Conservation (phyloP, 2,113 vertebrate species). For the Neomonachus schauinslandi region DNA sequence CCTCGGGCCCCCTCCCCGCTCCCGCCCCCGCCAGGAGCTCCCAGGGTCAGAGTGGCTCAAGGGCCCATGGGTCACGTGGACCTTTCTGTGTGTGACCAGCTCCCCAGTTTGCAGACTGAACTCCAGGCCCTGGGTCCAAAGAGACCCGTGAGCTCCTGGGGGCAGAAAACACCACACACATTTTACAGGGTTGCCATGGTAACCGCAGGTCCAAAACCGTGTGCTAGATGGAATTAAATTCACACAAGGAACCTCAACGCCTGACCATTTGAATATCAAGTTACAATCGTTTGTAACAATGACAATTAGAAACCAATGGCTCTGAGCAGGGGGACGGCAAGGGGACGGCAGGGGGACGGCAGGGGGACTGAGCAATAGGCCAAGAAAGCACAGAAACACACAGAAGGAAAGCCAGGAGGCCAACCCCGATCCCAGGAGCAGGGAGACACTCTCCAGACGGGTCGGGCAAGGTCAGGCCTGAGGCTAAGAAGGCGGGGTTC, state of each 20-base stretch:
- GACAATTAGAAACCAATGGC: not conserved
- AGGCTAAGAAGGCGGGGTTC: not conserved
- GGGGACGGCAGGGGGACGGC: too few relatives aligned
- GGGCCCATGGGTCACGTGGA: rapidly evolving
- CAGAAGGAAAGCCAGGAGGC: not conserved
- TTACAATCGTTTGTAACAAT: rapidly evolving
- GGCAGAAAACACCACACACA: not conserved
- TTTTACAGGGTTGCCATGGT: not conserved
- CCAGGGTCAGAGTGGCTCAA: rapidly evolving
- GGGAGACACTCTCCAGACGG: rapidly evolving
- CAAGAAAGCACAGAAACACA: not conserved
- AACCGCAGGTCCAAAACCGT: not conserved
- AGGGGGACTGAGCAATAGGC: not conserved
- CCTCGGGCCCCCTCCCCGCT: not conserved
- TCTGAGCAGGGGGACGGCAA: not conserved
- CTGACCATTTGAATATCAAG: rapidly evolving
- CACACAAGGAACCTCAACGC: not conserved
- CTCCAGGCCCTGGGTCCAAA: not conserved
- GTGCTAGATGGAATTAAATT: rapidly evolving
- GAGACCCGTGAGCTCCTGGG: not conserved
- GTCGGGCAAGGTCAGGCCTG: rapidly evolving
- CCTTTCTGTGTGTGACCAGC: not conserved
- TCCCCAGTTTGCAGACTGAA: too few relatives aligned
- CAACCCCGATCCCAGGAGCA: rapidly evolving
- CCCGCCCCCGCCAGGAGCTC: rapidly evolving